These are phyloP conservation scores for Parnassius mnemosyne DNA, from an alignment of 2,888 invertebrate genomes.

Conservation along the genomic window DNA sequence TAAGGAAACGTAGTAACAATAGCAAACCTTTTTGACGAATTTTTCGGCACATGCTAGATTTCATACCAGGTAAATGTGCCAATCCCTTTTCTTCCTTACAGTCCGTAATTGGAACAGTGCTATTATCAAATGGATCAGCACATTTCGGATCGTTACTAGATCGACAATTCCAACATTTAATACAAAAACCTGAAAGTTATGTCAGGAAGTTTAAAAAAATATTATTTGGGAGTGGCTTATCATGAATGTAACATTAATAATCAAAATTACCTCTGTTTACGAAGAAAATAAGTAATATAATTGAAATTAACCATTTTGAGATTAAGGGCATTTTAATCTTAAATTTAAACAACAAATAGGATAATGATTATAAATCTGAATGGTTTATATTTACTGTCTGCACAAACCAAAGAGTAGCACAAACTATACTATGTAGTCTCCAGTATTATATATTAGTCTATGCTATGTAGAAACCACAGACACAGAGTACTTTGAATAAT, in stretches of 20 bases:
- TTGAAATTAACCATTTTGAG: slow-evolving; percentile 30
- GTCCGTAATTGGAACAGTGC: slow-evolving; percentile 91
- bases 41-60: slow-evolving; percentile 94
- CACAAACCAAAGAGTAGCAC: too few relatives aligned
- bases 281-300: slow-evolving; percentile 37
- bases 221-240: slow-evolving; percentile 53
- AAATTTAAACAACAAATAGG: too few relatives aligned
- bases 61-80: slow-evolving; percentile 84
- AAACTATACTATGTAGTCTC: too few relatives aligned
- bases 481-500: too few relatives aligned
- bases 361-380: too few relatives aligned
- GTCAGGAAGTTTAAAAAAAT: slow-evolving; percentile 15
- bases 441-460: too few relatives aligned
- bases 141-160: slow-evolving; percentile 95
- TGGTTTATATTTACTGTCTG: too few relatives aligned
- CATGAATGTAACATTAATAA: background rate
- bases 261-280: slow-evolving; percentile 15
- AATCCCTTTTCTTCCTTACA: slow-evolving; percentile 83
- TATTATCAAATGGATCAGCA: slow-evolving; percentile 95
- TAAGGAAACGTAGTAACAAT: background rate
- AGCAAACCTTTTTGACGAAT: slow-evolving; percentile 91
- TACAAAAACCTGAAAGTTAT: slow-evolving; percentile 78
- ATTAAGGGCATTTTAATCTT: too few relatives aligned
- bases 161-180: slow-evolving; percentile 95
- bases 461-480: too few relatives aligned